phyloP scores from a whole-genome alignment of 2,888 invertebrate genomes.

The Oithona nana region DNA sequence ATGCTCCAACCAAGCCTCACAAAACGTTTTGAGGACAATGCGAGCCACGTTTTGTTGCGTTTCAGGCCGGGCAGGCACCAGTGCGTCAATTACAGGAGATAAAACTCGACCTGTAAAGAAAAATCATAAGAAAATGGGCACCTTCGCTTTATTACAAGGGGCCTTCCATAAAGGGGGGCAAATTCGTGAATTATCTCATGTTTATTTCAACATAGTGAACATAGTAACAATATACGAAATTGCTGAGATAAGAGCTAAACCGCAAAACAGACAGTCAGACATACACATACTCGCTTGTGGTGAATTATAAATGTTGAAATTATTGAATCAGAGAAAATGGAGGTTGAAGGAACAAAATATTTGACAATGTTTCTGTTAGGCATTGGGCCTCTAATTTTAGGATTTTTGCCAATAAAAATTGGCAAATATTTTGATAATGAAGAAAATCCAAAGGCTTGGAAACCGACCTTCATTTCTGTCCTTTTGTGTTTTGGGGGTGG shows the following conservation, averaged over 20 bases:
- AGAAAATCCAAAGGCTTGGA: background rate
- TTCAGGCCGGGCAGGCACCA: constrained; percentile 33
- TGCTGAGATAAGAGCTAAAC: background rate
- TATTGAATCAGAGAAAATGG: too few species aligned
- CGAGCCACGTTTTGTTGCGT: constrained; percentile 46
- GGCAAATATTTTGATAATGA: background rate
- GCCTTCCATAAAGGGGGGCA: too few species aligned
- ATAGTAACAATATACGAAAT: too few species aligned
- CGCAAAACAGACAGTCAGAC: background rate
- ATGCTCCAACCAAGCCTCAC: constrained; percentile 70
- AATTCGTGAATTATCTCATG: too few species aligned
- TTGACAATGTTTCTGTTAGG: constrained; percentile 1
- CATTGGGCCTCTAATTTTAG: background rate
- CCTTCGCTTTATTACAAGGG: too few species aligned
- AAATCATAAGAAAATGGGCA: too few species aligned
- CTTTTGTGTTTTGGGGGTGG: constrained; percentile 6
- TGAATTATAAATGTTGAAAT: too few species aligned
- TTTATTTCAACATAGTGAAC: too few species aligned
- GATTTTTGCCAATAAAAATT: background rate
- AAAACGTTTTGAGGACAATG: constrained; percentile 57
- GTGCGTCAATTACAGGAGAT: constrained; percentile 54
- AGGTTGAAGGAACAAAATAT: background rate
- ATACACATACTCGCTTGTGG: too few species aligned
- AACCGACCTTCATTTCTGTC: background rate
- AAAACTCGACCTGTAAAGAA: constrained; percentile 45